Percentiles rank a stretch among this genome's conserved stretches.
These are phyloP conservation scores for Nyctibius grandis DNA, from an alignment of 2,797 vertebrate species.

Conservation along the genomic window DNA sequence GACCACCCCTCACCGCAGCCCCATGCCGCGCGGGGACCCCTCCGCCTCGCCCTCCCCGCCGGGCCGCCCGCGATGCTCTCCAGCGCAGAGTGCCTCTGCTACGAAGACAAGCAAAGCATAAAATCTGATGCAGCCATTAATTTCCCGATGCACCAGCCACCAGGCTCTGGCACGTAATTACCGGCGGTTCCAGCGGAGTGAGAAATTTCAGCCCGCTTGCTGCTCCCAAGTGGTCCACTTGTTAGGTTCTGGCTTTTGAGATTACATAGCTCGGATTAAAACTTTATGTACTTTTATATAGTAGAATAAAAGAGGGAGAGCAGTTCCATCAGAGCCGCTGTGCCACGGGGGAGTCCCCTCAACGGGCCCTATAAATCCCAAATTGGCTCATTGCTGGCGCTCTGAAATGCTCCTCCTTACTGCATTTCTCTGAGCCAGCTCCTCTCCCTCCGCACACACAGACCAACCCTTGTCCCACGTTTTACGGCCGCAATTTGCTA, in stretches of 20 bases:
- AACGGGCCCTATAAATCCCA: fast-evolving
- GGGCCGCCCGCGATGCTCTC: not conserved
- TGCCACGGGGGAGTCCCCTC: not conserved
- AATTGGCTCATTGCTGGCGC: not conserved
- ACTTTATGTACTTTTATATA: conserved; percentile 21
- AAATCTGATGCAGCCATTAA: conserved; percentile 2
- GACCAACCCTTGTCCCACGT: not conserved
- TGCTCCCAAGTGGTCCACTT: conserved; percentile 43
- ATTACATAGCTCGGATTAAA: conserved; percentile 29
- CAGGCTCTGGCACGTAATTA: conserved; percentile 19
- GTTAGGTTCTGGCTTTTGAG: conserved; percentile 21
- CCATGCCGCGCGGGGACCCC: fast-evolving
- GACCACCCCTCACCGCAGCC: not conserved
- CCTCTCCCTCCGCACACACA: not conserved
- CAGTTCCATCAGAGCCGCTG: not conserved
- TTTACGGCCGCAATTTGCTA: not conserved
- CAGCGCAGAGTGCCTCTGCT: not conserved
- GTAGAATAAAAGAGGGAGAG: conserved; percentile 7
- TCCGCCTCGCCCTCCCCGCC: not conserved
- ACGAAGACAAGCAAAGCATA: not conserved
- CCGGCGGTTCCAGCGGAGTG: not conserved
- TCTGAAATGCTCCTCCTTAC: not conserved
- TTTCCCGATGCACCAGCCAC: not conserved
- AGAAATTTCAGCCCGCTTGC: conserved; percentile 26
- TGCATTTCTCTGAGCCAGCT: not conserved